phyloP scores from a whole-genome alignment of 2,797 vertebrate species.

The Peromyscus attwateri region DNA sequence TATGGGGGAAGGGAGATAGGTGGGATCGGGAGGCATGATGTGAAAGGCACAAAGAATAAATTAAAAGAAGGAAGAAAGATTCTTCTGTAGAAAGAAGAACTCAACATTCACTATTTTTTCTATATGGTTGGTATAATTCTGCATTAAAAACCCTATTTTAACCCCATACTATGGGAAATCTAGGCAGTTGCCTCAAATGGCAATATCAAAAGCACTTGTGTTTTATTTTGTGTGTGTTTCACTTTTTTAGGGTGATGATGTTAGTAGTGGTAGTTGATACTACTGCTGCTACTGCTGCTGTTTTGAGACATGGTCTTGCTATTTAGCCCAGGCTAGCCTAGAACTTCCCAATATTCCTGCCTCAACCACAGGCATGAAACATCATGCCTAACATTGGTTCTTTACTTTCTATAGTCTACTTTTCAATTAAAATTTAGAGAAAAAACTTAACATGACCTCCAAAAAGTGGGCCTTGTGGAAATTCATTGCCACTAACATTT shows the following conservation, averaged over 20 bases:
- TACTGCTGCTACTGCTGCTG: neutral
- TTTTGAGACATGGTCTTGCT: neutral
- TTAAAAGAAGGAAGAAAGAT: slow-evolving; percentile 38
- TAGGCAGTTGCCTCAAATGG: slow-evolving; percentile 28
- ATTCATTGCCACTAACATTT: slow-evolving; percentile 54
- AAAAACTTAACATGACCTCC: slow-evolving; percentile 21
- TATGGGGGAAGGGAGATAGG: neutral
- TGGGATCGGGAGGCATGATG: neutral
- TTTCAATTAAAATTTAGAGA: slow-evolving; percentile 54
- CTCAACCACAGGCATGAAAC: neutral
- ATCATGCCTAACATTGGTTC: neutral
- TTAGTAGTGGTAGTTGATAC: neutral
- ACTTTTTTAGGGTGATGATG: neutral
- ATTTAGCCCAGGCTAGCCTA: neutral
- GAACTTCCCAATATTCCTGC: neutral
- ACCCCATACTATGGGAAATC: slow-evolving; percentile 26
- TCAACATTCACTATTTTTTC: slow-evolving; percentile 38
- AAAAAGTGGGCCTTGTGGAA: slow-evolving; percentile 44
- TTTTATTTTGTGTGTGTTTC: neutral
- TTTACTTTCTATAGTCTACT: slow-evolving; percentile 21
- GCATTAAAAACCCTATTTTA: neutral
- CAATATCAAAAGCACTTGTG: slow-evolving; percentile 38
- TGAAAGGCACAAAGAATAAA: neutral
- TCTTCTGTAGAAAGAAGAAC: slow-evolving; percentile 71
- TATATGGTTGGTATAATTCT: neutral